Conservation (phyloP, 2,797 vertebrate species). For the Scarus forsteni region DNA sequence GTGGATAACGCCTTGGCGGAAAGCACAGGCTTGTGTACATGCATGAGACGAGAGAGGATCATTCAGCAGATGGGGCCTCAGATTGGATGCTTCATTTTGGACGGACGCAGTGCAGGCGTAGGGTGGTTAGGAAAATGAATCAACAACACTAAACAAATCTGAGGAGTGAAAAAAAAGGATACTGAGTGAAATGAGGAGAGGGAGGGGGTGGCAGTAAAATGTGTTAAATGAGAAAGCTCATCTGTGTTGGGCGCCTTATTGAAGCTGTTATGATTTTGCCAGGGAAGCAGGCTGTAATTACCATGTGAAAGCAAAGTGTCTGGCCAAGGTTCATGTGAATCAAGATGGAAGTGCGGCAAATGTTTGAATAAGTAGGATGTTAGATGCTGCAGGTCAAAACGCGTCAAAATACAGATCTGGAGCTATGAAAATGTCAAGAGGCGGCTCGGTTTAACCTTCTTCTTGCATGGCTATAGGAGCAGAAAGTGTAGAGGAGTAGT, state of each 20-base stretch:
- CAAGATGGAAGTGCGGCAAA: constrained; percentile 48
- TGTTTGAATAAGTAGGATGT: constrained; percentile 59
- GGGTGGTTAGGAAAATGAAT: constrained; percentile 72
- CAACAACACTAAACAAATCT: constrained; percentile 78
- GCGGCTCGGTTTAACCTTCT: constrained; percentile 60
- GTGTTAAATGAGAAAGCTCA: constrained; percentile 73
- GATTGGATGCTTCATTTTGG: constrained; percentile 81
- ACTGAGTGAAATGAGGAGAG: constrained; percentile 51
- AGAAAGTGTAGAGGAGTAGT: constrained; percentile 3
- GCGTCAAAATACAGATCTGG: constrained; percentile 57
- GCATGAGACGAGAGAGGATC: constrained; percentile 72
- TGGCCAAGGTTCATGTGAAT: constrained; percentile 54
- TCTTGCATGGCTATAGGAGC: constrained; percentile 17
- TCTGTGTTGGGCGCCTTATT: constrained; percentile 73
- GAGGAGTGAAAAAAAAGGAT: constrained; percentile 40
- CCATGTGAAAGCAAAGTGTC: constrained; percentile 64
- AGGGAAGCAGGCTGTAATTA: constrained; percentile 75
- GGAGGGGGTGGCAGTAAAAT: constrained; percentile 47
- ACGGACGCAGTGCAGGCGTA: constrained; percentile 72
- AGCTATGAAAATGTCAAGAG: constrained; percentile 76
- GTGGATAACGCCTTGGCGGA: constrained; percentile 80
- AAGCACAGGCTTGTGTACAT: constrained; percentile 76
- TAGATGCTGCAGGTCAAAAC: constrained; percentile 49
- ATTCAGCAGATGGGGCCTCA: constrained; percentile 82
- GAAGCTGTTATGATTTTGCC: constrained; percentile 75